Evolutionary conservation across 2,113 vertebrate genomes (phyloP).

Genomic region (Trematocara nigrifrons): DNA sequence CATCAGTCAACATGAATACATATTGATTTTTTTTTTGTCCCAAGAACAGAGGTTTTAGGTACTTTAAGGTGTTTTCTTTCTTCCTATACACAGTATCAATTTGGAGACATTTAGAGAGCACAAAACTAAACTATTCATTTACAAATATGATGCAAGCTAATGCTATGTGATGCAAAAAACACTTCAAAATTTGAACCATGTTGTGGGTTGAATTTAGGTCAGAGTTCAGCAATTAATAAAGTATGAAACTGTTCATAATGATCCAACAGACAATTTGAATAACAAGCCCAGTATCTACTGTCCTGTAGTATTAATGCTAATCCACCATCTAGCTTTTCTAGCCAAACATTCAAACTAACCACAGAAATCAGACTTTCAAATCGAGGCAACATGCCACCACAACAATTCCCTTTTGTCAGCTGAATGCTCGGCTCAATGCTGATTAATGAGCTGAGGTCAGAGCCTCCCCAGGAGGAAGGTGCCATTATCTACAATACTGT

Average conservation of each 20-base stretch:
- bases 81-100: not conserved
- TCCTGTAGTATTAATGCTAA: not conserved
- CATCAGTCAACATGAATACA: slow-evolving; percentile 29
- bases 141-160: not conserved
- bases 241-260: not conserved
- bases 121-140: not conserved
- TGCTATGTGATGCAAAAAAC: not conserved
- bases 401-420: slow-evolving; percentile 37
- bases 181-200: not conserved
- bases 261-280: not conserved
- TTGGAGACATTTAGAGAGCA: not conserved
- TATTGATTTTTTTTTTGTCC: slow-evolving; percentile 19
- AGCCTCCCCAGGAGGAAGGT: slow-evolving; percentile 30
- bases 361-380: slow-evolving; percentile 36
- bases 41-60: not conserved
- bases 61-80: not conserved
- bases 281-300: not conserved
- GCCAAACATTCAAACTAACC: slow-evolving; percentile 3
- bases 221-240: not conserved
- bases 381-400: not conserved
- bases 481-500: slow-evolving; percentile 44
- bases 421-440: slow-evolving; percentile 49
- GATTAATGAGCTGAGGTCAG: slow-evolving; percentile 64
- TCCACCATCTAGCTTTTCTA: not conserved
- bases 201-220: not conserved